A percentile compares a stretch with the other conserved stretches of the same genome.
Evolutionary conservation across 1,140 invertebrate species (phyloP).

Genomic region (Danaus plexippus): DNA sequence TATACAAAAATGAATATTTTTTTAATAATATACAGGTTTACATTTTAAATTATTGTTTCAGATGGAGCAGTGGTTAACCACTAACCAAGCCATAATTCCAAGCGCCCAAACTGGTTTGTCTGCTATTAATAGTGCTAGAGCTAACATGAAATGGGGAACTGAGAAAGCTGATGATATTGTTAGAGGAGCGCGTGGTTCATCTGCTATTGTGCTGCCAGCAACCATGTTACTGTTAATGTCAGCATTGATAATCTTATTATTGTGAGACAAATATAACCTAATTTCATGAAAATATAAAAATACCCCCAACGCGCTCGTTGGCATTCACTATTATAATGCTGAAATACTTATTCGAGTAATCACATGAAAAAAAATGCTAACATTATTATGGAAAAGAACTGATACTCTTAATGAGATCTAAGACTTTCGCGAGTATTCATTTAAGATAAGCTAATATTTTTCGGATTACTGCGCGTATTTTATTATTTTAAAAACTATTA

Average conservation of each 20-base stretch:
- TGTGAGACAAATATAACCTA: constrained; percentile 13
- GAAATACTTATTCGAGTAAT: too few relatives aligned
- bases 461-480: too few relatives aligned
- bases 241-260: constrained; percentile 33
- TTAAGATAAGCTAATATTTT: too few relatives aligned
- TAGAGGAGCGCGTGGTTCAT: constrained; percentile 37
- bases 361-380: too few relatives aligned
- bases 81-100: constrained; percentile 28
- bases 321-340: too few relatives aligned
- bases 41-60: constrained; percentile 20
- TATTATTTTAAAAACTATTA: too few relatives aligned
- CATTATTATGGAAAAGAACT: too few relatives aligned
- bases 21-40: constrained; percentile 1
- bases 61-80: constrained; percentile 52
- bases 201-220: constrained; percentile 25
- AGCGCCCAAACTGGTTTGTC: constrained; percentile 37
- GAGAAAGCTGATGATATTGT: constrained; percentile 35
- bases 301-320: too few relatives aligned
- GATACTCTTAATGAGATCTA: too few relatives aligned
- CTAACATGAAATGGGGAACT: constrained; percentile 49
- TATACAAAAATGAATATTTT: background rate
- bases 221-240: constrained; percentile 27
- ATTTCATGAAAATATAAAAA: too few relatives aligned
- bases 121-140: constrained; percentile 36
- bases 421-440: too few relatives aligned